Evolutionary conservation across 53 echinoderm and acorn worm genomes (phyloP).

Genomic region (Patiria pectinifera): DNA sequence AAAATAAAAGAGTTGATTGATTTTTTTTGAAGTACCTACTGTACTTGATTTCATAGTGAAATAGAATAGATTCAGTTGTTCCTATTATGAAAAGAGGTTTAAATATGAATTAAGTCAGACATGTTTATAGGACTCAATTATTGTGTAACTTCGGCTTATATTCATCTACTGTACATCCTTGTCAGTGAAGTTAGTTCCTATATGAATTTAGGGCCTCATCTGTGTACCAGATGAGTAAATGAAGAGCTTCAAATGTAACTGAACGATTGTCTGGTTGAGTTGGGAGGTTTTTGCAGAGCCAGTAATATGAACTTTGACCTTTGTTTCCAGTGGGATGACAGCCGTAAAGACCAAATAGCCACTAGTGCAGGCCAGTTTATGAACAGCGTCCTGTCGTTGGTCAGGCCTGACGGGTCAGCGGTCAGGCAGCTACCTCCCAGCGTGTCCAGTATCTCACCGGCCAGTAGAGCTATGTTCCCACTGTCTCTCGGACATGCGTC

Average conservation of each 20-base stretch:
- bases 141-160: too few relatives aligned
- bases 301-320: neutral
- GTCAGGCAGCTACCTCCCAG: constrained; percentile 96
- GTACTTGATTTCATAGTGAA: too few relatives aligned
- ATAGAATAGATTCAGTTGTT: too few relatives aligned
- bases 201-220: too few relatives aligned
- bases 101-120: too few relatives aligned
- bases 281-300: neutral
- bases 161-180: too few relatives aligned
- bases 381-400: constrained; percentile 68
- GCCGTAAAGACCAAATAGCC: constrained; percentile 73
- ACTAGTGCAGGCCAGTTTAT: constrained; percentile 79
- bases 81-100: too few relatives aligned
- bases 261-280: too few relatives aligned
- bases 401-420: constrained; percentile 86
- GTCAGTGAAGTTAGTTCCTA: too few relatives aligned
- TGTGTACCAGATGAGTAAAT: neutral
- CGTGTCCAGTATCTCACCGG: constrained; percentile 73
- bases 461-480: constrained; percentile 90
- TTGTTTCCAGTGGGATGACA: constrained; percentile 87
- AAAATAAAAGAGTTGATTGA: too few relatives aligned
- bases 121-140: too few relatives aligned
- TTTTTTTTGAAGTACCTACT: too few relatives aligned
- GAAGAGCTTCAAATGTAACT: neutral
- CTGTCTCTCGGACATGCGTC: constrained; percentile 92